Conservation (phyloP, 2,888 invertebrate species). For the Aphodius sticticus region DNA sequence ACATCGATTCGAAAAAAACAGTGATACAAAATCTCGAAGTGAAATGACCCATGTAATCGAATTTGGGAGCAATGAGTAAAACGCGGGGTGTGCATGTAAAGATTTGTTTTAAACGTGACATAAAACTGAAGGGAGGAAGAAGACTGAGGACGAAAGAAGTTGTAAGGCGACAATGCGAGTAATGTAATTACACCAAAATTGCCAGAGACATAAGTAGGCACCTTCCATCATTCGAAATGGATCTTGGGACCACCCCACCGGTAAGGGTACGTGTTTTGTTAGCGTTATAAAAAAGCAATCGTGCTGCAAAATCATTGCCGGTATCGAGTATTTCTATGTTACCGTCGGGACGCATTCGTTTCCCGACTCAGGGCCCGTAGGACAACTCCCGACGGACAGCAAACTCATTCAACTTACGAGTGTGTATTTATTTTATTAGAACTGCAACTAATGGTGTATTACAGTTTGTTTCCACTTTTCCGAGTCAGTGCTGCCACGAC, state of each 20-base stretch:
- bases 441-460: slow-evolving; percentile 59
- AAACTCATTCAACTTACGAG: slow-evolving; percentile 62
- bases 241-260: slow-evolving; percentile 56
- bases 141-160: not conserved
- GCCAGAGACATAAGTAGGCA: slow-evolving; percentile 56
- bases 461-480: slow-evolving; percentile 48
- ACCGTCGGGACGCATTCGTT: slow-evolving; percentile 62
- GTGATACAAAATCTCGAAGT: not conserved
- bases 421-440: slow-evolving; percentile 62
- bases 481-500: slow-evolving; percentile 8
- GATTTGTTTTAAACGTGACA: slow-evolving; percentile 15
- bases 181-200: slow-evolving; percentile 48
- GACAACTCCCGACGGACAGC: slow-evolving; percentile 57
- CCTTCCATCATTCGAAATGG: slow-evolving; percentile 59
- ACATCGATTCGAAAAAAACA: not conserved
- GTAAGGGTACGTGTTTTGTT: slow-evolving; percentile 60
- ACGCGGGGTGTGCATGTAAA: not conserved
- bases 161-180: not conserved
- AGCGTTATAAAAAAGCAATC: slow-evolving; percentile 62
- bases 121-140: not conserved
- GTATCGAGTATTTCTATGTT: slow-evolving; percentile 62
- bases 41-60: not conserved
- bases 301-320: slow-evolving; percentile 61
- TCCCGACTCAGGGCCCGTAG: slow-evolving; percentile 50
- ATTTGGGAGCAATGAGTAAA: not conserved